A percentile compares a stretch with the other conserved stretches of the same genome.
Evolutionary conservation across 2,113 vertebrate species (phyloP).

Genomic region (Anoplopoma fimbria): DNA sequence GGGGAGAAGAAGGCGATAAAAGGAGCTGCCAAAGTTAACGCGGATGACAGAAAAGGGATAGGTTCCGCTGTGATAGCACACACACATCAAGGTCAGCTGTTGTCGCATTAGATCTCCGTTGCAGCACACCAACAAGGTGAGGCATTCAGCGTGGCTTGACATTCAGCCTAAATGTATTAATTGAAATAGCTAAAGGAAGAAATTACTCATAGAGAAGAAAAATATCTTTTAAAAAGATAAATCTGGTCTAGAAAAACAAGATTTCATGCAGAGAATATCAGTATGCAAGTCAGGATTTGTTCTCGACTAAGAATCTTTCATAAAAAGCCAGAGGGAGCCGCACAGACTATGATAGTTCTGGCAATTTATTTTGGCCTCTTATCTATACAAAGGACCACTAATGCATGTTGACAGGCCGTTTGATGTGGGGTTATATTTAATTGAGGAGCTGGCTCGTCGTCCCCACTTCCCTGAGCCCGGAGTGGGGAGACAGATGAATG

Average conservation of each 20-base stretch:
- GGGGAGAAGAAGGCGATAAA: slow-evolving; percentile 57
- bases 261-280: slow-evolving; percentile 50
- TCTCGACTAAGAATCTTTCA: slow-evolving; percentile 59
- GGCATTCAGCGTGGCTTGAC: not conserved
- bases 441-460: slow-evolving; percentile 70
- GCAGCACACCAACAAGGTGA: not conserved
- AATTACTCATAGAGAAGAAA: slow-evolving; percentile 27
- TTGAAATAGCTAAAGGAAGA: slow-evolving; percentile 26
- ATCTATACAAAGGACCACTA: slow-evolving; percentile 79
- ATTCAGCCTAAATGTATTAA: slow-evolving; percentile 30
- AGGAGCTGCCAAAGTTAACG: slow-evolving; percentile 68
- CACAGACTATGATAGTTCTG: slow-evolving; percentile 69
- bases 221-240: slow-evolving; percentile 24
- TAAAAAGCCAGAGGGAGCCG: slow-evolving; percentile 44
- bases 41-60: slow-evolving; percentile 58
- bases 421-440: slow-evolving; percentile 84
- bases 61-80: slow-evolving; percentile 48
- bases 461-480: slow-evolving; percentile 42
- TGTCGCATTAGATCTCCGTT: slow-evolving; percentile 57
- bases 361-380: slow-evolving; percentile 77
- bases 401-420: slow-evolving; percentile 80
- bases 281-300: slow-evolving; percentile 64
- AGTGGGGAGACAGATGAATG: slow-evolving; percentile 32
- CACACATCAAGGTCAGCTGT: slow-evolving; percentile 54
- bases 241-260: not conserved